Evolutionary conservation across 2,888 invertebrate species (phyloP), one percentile per base, ranked within the genome.

Genomic region (Chorisops tibialis): DNA sequence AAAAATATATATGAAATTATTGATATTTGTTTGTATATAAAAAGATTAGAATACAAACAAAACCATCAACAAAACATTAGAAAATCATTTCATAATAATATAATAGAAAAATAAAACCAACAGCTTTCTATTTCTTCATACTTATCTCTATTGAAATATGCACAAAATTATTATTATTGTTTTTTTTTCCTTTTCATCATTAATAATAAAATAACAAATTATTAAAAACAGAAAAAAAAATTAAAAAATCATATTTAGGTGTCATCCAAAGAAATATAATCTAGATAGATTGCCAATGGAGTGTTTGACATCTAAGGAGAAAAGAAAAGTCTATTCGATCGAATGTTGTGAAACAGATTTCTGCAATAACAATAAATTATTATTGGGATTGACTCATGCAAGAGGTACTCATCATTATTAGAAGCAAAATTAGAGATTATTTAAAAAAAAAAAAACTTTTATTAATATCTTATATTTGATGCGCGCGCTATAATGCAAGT

Each of bases 331-430:
- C 67, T 78, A 70, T 76, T 75, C 70, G 72, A 72, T 78, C 71
- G 70, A 74, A 68, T 78, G 79, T 76, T 78, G 78, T 74, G 72
- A 71, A 67, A 72, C 70, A 68, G 78, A 78, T 73, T 78, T 74
- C 75, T 79, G 79, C 77, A 79, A 79, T 74, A 77, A 75, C 71
- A 73, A 77, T 70, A 75, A 74, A 70, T 69, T 77, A 68, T 71
- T 77, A 70, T 74, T 73, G 75, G 72, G 71, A 70, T 74, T 72
- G 68, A 69, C 71, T 70, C 73, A 76, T 70, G 70, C 72, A 69
- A 70, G 69, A 78, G 76, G 79, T 75, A 77, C 69, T 70, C 51
- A 50, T 50, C 45, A 16, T 43, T 16, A 19, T 22, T 50, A 56
- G 41, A 56, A 43, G 54, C 56, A 63, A 56, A 21, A 52, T 38